Conservation (phyloP, 2,888 invertebrate species). For the Nycteola revayana region DNA sequence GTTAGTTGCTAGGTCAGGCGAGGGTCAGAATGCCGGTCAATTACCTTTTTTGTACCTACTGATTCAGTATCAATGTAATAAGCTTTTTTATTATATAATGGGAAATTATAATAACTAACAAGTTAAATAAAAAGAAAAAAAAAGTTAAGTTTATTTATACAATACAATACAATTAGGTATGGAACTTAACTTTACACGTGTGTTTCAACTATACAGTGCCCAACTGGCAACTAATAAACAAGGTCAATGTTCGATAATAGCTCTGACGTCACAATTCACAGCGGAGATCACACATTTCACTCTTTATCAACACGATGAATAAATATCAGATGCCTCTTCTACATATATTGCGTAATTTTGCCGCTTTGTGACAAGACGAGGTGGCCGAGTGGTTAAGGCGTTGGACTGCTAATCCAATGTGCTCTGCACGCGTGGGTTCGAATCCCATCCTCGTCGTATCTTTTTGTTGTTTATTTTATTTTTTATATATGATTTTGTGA, state of each 20-base stretch:
- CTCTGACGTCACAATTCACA: slow-evolving; percentile 25
- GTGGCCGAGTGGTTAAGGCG: slow-evolving; percentile 94
- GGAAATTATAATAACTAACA: too few species aligned
- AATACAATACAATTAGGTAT: too few species aligned
- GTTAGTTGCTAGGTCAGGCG: too few species aligned
- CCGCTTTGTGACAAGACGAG: slow-evolving; percentile 78
- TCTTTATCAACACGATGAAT: slow-evolving; percentile 14
- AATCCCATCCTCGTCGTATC: slow-evolving; percentile 89
- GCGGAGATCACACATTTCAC: slow-evolving; percentile 15
- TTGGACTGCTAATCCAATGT: slow-evolving; percentile 94
- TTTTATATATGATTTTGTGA: slow-evolving; percentile 2
- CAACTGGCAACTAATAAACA: slow-evolving; percentile 9
- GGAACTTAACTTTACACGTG: too few species aligned
- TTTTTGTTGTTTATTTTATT: slow-evolving; percentile 32
- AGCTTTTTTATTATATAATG: too few species aligned
- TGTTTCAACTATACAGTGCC: too few species aligned
- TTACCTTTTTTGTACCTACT: too few species aligned
- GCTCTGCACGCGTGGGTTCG: slow-evolving; percentile 93
- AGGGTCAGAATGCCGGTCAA: too few species aligned
- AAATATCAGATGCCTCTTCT: slow-evolving; percentile 16
- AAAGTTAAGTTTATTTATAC: too few species aligned
- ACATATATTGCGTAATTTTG: slow-evolving; percentile 40
- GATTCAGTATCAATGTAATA: too few species aligned
- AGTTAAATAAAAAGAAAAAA: too few species aligned
- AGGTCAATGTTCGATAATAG: slow-evolving; percentile 30